These are phyloP conservation scores for Siniperca scherzeri DNA, from an alignment of 2,797 vertebrate genomes.

Conservation along the genomic window DNA sequence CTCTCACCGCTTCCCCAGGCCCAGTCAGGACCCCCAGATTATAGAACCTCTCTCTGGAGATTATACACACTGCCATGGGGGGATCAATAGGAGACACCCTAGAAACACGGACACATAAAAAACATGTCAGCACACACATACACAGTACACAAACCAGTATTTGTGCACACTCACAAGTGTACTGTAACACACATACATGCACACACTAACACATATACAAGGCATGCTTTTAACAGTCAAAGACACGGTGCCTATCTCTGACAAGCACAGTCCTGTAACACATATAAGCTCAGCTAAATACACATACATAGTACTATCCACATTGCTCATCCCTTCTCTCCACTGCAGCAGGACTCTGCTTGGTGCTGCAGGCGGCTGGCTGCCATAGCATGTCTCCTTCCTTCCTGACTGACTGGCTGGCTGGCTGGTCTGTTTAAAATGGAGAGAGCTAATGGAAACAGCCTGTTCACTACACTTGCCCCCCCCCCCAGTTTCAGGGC, in stretches of 20 bases:
- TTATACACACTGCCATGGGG: constrained; percentile 76
- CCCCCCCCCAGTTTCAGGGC: background rate
- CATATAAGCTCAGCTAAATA: constrained; percentile 22
- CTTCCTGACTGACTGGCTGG: constrained; percentile 47
- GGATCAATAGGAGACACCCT: constrained; percentile 80
- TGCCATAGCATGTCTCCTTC: constrained; percentile 62
- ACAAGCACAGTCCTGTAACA: constrained; percentile 42
- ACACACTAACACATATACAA: constrained; percentile 34
- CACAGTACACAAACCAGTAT: constrained; percentile 24
- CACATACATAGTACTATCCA: constrained; percentile 8
- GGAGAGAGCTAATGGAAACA: constrained; percentile 71
- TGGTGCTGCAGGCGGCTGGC: constrained; percentile 62
- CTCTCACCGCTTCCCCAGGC: constrained; percentile 71
- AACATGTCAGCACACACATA: constrained; percentile 21
- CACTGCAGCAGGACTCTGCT: constrained; percentile 63
- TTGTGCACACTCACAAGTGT: constrained; percentile 32
- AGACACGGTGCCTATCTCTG: constrained; percentile 38
- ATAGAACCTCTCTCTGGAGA: constrained; percentile 81
- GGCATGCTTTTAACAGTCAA: constrained; percentile 33
- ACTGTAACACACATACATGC: constrained; percentile 20
- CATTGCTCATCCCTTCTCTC: constrained; percentile 44
- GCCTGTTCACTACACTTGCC: background rate
- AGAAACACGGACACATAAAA: constrained; percentile 53
- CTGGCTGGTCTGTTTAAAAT: constrained; percentile 72
- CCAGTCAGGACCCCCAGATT: constrained; percentile 61